Base-by-base conservation (phyloP, 1,140 invertebrate genomes). In the Heliothis subflexa region DNA sequence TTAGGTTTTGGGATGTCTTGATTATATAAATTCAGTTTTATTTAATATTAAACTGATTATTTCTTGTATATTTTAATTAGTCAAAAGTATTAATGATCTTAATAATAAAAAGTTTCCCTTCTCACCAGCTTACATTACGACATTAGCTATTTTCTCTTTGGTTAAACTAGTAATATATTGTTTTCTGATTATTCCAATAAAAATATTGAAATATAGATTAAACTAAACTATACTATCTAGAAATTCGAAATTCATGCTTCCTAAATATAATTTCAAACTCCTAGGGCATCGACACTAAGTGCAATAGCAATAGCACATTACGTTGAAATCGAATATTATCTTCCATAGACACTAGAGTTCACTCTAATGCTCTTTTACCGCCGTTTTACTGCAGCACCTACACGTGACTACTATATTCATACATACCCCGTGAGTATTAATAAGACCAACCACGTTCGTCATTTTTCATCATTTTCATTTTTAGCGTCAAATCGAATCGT, bases 351-450 rank as follows among this genome's bases (percentile, higher is more conserved):
- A 61, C 14, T 73, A 28, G 50, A 47, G 59, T 73, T 57, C 57
- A 47, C 59, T 73, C 72, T 45, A 62, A 61, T 62, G 72, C 72
- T 28, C 45, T 75, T 75, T 75, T 75, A 75, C 45, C 62, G 57
- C 25, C 55, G 57, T 75, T 75, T 75, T 62, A 75, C 45, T 13
- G 57, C 72, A 47, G 14, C 1, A 57, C 11, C 57, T 61, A 33
- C 57, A 75, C 72, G 72, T 75, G 72, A 75, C 72, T 75, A 13
- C 45, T 28, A 57, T 28, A 33, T 45, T 75, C 62, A 62, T 33
- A 74, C 50, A 61, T 61, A 45, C 1, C 40, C 45, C 3, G 1
- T 25, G 47, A 49, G 45, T 68, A 50, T 25, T 47, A 14, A 68
- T 49, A 13, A 66, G 12, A 50, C 12, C 10, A 66, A 1, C 40